Conservation (phyloP, 2,113 vertebrate genomes). For the Phrynocephalus versicolor region DNA sequence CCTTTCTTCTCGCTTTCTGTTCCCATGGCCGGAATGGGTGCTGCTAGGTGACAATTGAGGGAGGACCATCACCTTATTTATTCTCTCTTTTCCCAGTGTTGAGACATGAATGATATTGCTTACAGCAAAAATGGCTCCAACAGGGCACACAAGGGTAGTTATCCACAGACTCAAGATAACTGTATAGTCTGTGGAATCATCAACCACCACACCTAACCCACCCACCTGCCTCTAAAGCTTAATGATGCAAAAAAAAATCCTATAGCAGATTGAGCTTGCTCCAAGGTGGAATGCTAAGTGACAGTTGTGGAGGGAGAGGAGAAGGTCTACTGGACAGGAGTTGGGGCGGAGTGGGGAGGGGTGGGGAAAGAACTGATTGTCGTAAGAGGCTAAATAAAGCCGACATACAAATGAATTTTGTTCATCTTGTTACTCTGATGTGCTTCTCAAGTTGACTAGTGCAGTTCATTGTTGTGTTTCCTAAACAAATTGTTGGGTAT, state of each 20-base stretch:
- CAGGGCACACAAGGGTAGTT: neutral
- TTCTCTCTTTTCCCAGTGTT: neutral
- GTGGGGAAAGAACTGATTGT: neutral
- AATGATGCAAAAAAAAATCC: too few relatives aligned
- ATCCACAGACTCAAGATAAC: neutral
- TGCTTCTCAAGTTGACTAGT: neutral
- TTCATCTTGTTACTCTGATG: neutral
- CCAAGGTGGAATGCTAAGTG: neutral
- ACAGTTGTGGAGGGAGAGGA: neutral
- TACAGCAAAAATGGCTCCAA: neutral
- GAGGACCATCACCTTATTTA: neutral
- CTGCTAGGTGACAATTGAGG: too few relatives aligned
- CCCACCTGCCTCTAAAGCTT: neutral
- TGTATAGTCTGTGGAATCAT: neutral
- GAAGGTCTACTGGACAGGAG: neutral
- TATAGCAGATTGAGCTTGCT: neutral
- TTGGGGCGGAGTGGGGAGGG: too few relatives aligned
- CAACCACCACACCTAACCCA: too few relatives aligned
- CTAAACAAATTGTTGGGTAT: conserved; percentile 14
- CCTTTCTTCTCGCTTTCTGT: too few relatives aligned
- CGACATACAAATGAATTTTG: neutral
- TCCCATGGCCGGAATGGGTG: too few relatives aligned
- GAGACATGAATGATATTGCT: neutral
- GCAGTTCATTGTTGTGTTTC: neutral
- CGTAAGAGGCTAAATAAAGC: neutral